Conservation (phyloP, 2,888 invertebrate genomes). For the Agrochola litura region DNA sequence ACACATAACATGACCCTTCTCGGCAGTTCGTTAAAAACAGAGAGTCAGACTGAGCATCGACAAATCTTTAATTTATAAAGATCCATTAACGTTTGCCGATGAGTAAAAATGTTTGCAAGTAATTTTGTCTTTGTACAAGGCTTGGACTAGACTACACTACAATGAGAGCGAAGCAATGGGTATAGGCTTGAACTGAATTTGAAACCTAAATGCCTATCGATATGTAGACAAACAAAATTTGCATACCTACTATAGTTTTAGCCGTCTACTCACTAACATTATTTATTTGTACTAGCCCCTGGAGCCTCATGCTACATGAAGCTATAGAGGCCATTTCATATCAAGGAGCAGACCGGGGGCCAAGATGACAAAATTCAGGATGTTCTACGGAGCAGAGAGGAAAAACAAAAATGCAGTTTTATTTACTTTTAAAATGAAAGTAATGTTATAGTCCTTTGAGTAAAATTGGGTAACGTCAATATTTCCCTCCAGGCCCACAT, state of each 20-base stretch:
- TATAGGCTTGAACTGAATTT: background rate
- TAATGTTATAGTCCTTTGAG: background rate
- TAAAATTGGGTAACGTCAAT: background rate
- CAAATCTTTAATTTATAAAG: background rate
- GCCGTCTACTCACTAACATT: no score
- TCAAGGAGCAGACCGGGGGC: no score
- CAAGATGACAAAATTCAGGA: no score
- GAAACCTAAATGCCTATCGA: background rate
- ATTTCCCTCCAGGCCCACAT: background rate
- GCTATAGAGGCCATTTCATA: no score
- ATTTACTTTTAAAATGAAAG: background rate
- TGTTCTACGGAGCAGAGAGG: background rate
- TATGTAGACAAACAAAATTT: no score
- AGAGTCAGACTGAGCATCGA: background rate
- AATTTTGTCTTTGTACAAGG: background rate
- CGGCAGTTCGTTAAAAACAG: background rate
- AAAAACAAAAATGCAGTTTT: background rate
- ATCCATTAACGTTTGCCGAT: background rate
- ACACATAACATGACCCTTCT: background rate
- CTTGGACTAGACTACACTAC: background rate
- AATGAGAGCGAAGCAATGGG: background rate
- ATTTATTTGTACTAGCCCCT: no score
- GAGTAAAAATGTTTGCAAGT: conserved; percentile 1
- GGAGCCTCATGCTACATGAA: no score
- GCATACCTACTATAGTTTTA: no score